Evolutionary conservation across 2,113 vertebrate genomes (phyloP), one percentile per base, ranked within the genome.

Genomic region (Hirundichthys speculiger): DNA sequence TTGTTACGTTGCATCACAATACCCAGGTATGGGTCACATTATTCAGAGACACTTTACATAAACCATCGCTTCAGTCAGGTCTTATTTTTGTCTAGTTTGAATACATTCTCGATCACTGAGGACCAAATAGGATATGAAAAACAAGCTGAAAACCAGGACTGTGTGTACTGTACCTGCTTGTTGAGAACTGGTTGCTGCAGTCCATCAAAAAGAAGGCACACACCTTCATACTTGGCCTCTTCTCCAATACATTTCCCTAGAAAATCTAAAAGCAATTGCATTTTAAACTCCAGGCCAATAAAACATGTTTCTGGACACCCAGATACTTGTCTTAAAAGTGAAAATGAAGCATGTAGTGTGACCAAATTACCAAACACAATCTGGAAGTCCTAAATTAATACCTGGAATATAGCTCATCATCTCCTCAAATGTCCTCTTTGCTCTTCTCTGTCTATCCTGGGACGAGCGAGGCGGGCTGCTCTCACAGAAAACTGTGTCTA

Each of bases 371-470:
- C 41, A 40, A 56, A 25, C 7, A 6, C 15, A 1, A 39, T 6
- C 7, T 38, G n/a, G 1, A 65, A 39, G 14, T 39, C 12, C 4
- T 21, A 18, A 46, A 60, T 59, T 56, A 24, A 34, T 75, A 99
- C 97, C 97, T 94, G 97, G 97, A 89, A 99, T 95, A 75, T 96
- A 99, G 80, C 82, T 91, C 94, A 94, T 96, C 96, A 99, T 99
- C 89, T 97, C 95, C 56, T 96, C 94, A 65, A 98, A 98, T 0
- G 96, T 96, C 79, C 93, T 92, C 85, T 96, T 97, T 38, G 96
- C 95, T 82, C 96, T 90, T 80, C 88, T 95, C 86, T 98, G 95
- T 57, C 94, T 97, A 56, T 96, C 93, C 69, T 94, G 92, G 56
- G 86, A 62, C 2, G 95, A 93, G 14, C 95, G 94, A 27, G 95